Evolutionary conservation across 2,888 invertebrate genomes (phyloP), one percentile per base, ranked within the genome.

Genomic region (Aporophyla lueneburgensis): DNA sequence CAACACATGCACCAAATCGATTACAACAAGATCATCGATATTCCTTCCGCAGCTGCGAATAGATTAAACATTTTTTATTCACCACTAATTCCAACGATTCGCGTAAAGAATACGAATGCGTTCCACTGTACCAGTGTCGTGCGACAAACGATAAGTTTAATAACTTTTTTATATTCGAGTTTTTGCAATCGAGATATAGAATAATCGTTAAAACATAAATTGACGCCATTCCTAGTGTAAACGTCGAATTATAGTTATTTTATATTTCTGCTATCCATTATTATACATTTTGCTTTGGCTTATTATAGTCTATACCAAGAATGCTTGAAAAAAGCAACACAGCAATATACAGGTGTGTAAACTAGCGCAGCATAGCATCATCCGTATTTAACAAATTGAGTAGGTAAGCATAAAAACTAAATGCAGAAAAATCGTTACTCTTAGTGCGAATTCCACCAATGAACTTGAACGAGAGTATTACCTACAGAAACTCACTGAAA

Each of bases 81-180:
- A 78, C 68, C 83, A 80, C 77, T 87, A 81, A 89, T 89, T 88
- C 88, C 74, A 84, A 70, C 63, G 67, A 80, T 77, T 73, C 87
- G 70, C 71, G 85, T 56, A 61, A 67, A 66, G 88, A 89, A 89
- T 89, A 87, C 78, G 62, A 89, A 89, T 75, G 69, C 51, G 24
- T 10, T 46, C 49, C 49, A 46, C 46, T 76, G 68, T 85, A 43
- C 49, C 49, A 46, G 51, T 75, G 68, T 85, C 68, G 77, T 62
- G 43, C 43, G 61, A 86, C 77, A 74, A 68, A 56, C 54, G 66
- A 84, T 78, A 84, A 67, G 56, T 76, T 76, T 84, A 80, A 76
- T 86, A 74, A 74, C 74, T 61, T 79, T 71, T 75, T 71, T 75
- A 12, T 63, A 65, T 21, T 53, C 16, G 9, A 21, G 27, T 79